Percentiles rank a stretch among this genome's conserved stretches.
These are phyloP conservation scores for Holothuria glaberrima DNA, from an alignment of 35 echinoderm and acorn worm genomes.

Conservation along the genomic window DNA sequence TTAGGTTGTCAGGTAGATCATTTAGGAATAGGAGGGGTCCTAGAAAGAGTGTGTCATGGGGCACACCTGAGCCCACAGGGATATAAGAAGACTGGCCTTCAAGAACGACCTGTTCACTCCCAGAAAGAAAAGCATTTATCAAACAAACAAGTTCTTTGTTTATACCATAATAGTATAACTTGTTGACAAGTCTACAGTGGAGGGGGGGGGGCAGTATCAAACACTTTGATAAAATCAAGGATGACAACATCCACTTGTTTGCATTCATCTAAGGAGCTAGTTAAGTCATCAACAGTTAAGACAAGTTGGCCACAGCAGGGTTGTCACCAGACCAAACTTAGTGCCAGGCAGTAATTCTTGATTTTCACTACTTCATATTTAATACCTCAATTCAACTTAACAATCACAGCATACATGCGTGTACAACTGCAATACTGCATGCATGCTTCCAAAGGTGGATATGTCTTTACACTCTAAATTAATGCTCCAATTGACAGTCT, in stretches of 20 bases:
- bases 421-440: too few relatives aligned
- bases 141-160: too few relatives aligned
- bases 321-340: too few relatives aligned
- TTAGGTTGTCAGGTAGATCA: too few relatives aligned
- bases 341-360: too few relatives aligned
- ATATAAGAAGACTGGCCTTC: neutral
- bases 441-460: too few relatives aligned
- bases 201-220: conserved; percentile 60
- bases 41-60: conserved; percentile 46
- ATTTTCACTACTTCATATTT: too few relatives aligned
- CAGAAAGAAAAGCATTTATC: too few relatives aligned
- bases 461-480: too few relatives aligned
- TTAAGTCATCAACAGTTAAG: conserved; percentile 32
- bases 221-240: conserved; percentile 59
- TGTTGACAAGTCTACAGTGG: conserved; percentile 33
- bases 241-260: conserved; percentile 56
- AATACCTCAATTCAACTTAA: too few relatives aligned
- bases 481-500: too few relatives aligned
- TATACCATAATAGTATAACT: conserved; percentile 44
- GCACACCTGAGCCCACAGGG: conserved; percentile 25
- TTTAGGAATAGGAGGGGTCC: conserved; percentile 51
- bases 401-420: too few relatives aligned
- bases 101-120: conserved; percentile 30
- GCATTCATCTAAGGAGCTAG: neutral
- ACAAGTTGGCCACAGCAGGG: conserved; percentile 50